A percentile compares a stretch with the other conserved stretches of the same genome.
Conservation (phyloP, 2,797 vertebrate species). For the Zalophus californianus region DNA sequence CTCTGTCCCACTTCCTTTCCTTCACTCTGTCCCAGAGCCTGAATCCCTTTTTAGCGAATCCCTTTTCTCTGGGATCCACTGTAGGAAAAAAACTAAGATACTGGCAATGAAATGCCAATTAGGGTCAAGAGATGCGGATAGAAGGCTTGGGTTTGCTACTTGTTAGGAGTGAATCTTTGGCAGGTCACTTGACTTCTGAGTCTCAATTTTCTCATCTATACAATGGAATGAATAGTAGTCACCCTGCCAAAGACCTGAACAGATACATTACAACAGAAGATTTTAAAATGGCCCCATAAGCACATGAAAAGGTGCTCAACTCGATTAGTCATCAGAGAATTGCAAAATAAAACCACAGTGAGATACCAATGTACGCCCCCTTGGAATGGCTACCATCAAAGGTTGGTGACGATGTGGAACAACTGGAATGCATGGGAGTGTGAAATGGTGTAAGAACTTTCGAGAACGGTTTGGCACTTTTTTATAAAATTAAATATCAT, state of each 20-base stretch:
- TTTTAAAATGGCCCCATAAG: background rate
- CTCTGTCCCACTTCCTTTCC: background rate
- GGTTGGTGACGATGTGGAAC: background rate
- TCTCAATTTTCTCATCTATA: slow-evolving; percentile 21
- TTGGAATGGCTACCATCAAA: background rate
- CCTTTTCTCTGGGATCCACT: background rate
- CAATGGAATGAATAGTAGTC: slow-evolving; percentile 1
- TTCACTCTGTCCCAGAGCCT: background rate
- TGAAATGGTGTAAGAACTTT: background rate
- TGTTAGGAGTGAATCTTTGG: background rate
- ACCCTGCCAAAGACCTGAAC: background rate
- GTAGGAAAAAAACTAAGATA: background rate
- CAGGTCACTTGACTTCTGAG: background rate
- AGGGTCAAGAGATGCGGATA: background rate
- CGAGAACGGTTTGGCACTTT: background rate
- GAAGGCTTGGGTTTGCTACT: background rate
- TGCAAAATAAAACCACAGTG: background rate
- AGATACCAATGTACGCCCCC: background rate
- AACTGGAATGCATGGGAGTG: background rate
- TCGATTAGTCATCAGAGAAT: background rate
- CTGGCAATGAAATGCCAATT: background rate
- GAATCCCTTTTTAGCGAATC: background rate
- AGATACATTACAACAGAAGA: background rate
- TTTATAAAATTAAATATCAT: background rate
- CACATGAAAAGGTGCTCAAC: background rate